Evolutionary conservation across 2,888 invertebrate species (phyloP).

Genomic region (Lagria hirta): DNA sequence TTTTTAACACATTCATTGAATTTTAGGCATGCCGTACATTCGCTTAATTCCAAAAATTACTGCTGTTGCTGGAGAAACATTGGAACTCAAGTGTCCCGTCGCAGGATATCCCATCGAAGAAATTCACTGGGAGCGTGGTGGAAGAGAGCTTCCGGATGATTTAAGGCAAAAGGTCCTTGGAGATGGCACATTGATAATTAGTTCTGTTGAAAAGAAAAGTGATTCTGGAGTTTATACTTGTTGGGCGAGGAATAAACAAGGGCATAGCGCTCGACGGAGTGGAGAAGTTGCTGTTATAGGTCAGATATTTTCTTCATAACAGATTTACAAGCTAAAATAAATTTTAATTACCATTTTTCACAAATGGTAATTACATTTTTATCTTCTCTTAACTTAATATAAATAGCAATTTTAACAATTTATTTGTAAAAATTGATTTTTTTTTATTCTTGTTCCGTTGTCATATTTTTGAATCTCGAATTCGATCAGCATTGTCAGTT

Average conservation of each 20-base stretch:
- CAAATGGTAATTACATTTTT: too few relatives aligned
- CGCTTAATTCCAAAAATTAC: constrained; percentile 79
- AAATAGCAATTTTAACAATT: too few relatives aligned
- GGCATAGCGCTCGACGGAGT: constrained; percentile 70
- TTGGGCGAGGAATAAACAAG: constrained; percentile 76
- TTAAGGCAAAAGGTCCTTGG: constrained; percentile 72
- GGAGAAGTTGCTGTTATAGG: constrained; percentile 78
- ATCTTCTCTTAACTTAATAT: too few relatives aligned
- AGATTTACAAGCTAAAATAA: too few relatives aligned
- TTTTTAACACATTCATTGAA: too few relatives aligned
- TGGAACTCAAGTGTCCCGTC: constrained; percentile 77
- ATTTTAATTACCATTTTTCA: too few relatives aligned
- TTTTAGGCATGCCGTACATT: constrained; percentile 80
- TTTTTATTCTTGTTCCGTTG: too few relatives aligned
- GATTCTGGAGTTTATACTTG: constrained; percentile 81
- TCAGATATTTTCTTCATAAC: constrained; percentile 59
- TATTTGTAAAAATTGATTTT: too few relatives aligned
- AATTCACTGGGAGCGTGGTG: constrained; percentile 77
- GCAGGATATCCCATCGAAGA: constrained; percentile 81
- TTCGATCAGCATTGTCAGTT: too few relatives aligned
- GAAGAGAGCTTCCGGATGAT: constrained; percentile 74
- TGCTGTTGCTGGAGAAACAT: constrained; percentile 75
- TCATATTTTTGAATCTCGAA: too few relatives aligned
- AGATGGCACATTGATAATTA: constrained; percentile 75
- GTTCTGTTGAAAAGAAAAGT: constrained; percentile 71